phyloP scores from a whole-genome alignment of 2,888 invertebrate species.

The Perizoma affinitatum region DNA sequence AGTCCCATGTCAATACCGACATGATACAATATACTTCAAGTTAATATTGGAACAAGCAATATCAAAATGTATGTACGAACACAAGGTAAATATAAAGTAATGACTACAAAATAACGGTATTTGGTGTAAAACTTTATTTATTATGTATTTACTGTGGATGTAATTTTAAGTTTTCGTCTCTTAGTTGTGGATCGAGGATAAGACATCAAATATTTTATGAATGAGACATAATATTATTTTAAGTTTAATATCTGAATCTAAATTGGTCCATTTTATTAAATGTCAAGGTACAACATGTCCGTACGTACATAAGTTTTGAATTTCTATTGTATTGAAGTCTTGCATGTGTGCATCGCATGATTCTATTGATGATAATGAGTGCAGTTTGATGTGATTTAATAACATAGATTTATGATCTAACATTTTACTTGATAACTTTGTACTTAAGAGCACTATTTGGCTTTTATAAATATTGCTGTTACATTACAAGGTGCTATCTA shows the following conservation, averaged over 20 bases:
- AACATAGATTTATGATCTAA: constrained; percentile 32
- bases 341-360: constrained; percentile 76
- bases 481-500: constrained; percentile 30
- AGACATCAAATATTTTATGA: constrained; percentile 51
- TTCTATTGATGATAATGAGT: constrained; percentile 56
- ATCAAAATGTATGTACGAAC: constrained; percentile 65
- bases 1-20: constrained; percentile 40
- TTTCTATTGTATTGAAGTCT: constrained; percentile 55
- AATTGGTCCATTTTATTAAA: constrained; percentile 53
- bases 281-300: constrained; percentile 61
- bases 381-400: constrained; percentile 58
- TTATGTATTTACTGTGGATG: constrained; percentile 51
- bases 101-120: constrained; percentile 41
- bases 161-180: constrained; percentile 55
- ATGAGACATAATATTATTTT: constrained; percentile 69
- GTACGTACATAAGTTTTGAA: constrained; percentile 66
- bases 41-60: constrained; percentile 59
- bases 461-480: constrained; percentile 21
- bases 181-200: constrained; percentile 41
- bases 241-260: constrained; percentile 55
- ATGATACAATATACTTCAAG: constrained; percentile 40
- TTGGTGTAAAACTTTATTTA: constrained; percentile 55
- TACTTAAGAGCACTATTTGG: constrained; percentile 25
- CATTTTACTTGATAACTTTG: constrained; percentile 37
- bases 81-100: constrained; percentile 31